Evolutionary conservation across 2,888 invertebrate genomes (phyloP).

Genomic region (Teinopalpus imperialis): DNA sequence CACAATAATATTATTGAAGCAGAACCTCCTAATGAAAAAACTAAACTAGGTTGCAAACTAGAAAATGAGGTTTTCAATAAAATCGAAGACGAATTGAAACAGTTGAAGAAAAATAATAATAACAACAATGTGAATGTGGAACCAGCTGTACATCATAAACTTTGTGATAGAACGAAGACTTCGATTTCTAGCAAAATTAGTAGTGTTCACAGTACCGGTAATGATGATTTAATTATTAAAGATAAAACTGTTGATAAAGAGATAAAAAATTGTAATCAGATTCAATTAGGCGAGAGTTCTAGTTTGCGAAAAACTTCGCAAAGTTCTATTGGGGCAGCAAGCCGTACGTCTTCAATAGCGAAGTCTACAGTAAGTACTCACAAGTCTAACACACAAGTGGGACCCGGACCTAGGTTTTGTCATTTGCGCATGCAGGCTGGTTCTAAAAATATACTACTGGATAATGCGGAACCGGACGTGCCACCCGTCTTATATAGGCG

Average conservation of each 20-base stretch:
- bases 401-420: conserved; percentile 87
- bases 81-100: conserved; percentile 48
- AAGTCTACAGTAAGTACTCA: conserved; percentile 77
- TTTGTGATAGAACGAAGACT: conserved; percentile 80
- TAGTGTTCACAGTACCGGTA: conserved; percentile 57
- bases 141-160: conserved; percentile 82
- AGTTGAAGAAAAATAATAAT: conserved; percentile 48
- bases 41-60: conserved; percentile 20
- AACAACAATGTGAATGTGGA: conserved; percentile 60
- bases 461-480: conserved; percentile 87
- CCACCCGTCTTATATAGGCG: conserved; percentile 88
- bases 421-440: conserved; percentile 89
- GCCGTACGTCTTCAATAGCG: conserved; percentile 72
- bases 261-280: conserved; percentile 48
- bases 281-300: conserved; percentile 44
- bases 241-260: conserved; percentile 51
- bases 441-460: conserved; percentile 89
- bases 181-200: conserved; percentile 71
- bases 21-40: conserved; percentile 26
- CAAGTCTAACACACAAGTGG: conserved; percentile 73
- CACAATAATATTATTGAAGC: conserved; percentile 6
- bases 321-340: conserved; percentile 71
- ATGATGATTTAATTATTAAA: conserved; percentile 62
- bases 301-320: conserved; percentile 64
- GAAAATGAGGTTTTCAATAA: conserved; percentile 42